phyloP scores from a whole-genome alignment of 2,797 vertebrate genomes.

The Trichosurus vulpecula region DNA sequence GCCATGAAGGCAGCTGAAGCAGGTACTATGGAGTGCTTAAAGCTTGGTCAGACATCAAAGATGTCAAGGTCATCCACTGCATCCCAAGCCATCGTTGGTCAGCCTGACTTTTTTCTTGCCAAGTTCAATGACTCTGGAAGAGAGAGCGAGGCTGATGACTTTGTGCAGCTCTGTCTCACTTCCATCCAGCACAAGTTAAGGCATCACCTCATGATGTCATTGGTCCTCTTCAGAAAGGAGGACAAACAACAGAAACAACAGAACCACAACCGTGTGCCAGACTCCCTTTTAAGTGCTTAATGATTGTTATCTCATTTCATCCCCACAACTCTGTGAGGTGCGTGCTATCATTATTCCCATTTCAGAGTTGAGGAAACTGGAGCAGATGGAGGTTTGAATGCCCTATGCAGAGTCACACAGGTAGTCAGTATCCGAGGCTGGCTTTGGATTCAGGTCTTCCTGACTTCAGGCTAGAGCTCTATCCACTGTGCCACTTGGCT shows the following conservation, averaged over 20 bases:
- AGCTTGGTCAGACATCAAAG: background rate
- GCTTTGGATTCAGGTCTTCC: background rate
- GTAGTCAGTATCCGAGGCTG: background rate
- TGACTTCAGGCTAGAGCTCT: background rate
- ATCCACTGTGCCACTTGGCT: background rate
- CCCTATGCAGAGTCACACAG: background rate
- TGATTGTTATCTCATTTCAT: background rate
- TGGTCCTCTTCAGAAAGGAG: background rate
- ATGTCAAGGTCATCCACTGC: no score
- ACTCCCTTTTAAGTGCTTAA: background rate
- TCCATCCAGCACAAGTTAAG: background rate
- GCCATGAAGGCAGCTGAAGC: background rate
- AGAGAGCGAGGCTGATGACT: background rate
- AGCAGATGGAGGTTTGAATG: background rate
- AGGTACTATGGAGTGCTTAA: background rate
- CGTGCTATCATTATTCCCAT: background rate
- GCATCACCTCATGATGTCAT: background rate
- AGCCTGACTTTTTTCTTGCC: background rate
- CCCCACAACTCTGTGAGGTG: background rate
- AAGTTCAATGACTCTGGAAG: background rate
- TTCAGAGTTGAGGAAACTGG: background rate
- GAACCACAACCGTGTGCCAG: background rate
- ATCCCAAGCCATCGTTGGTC: no score
- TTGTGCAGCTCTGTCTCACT: background rate
- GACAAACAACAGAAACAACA: background rate